phyloP scores from a whole-genome alignment of 2,797 vertebrate species.

The Pachyuromys duprasi region DNA sequence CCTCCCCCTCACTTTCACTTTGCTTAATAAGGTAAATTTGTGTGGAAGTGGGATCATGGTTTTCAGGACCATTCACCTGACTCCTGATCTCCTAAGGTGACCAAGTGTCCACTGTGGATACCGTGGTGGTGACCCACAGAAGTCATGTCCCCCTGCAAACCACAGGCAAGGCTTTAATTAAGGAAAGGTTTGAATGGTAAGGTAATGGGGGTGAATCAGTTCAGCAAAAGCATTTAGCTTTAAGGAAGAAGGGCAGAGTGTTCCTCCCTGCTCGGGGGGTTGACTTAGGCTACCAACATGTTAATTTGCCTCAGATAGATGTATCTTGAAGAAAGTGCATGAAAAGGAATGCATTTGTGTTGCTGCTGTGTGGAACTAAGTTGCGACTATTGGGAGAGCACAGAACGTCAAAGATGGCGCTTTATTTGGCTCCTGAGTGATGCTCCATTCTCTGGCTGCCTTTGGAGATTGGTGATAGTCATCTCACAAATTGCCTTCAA shows the following conservation, averaged over 20 bases:
- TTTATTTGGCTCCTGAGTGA: constrained; percentile 45
- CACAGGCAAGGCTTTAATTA: constrained; percentile 66
- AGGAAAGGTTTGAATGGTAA: constrained; percentile 30
- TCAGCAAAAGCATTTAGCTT: constrained; percentile 52
- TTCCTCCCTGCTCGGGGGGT: constrained; percentile 1
- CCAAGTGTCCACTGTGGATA: constrained; percentile 29
- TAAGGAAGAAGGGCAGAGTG: constrained; percentile 19
- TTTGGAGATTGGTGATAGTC: constrained; percentile 39
- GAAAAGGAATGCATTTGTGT: neutral
- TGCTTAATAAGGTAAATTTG: constrained; percentile 78
- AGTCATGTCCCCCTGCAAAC: neutral
- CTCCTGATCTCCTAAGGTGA: constrained; percentile 67
- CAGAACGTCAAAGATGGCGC: neutral
- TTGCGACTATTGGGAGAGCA: neutral
- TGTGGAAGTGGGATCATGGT: constrained; percentile 70
- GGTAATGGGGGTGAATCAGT: constrained; percentile 53
- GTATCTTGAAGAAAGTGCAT: constrained; percentile 20
- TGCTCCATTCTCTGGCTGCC: constrained; percentile 30
- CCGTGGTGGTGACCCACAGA: constrained; percentile 28
- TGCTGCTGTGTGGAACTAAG: neutral
- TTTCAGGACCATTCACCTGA: constrained; percentile 67
- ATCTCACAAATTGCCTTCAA: neutral
- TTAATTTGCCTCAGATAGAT: constrained; percentile 35
- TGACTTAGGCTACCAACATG: neutral
- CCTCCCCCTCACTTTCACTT: constrained; percentile 59